These are phyloP conservation scores for Ceratitis capitata DNA, from an alignment of 1,140 invertebrate genomes.

Conservation along the genomic window DNA sequence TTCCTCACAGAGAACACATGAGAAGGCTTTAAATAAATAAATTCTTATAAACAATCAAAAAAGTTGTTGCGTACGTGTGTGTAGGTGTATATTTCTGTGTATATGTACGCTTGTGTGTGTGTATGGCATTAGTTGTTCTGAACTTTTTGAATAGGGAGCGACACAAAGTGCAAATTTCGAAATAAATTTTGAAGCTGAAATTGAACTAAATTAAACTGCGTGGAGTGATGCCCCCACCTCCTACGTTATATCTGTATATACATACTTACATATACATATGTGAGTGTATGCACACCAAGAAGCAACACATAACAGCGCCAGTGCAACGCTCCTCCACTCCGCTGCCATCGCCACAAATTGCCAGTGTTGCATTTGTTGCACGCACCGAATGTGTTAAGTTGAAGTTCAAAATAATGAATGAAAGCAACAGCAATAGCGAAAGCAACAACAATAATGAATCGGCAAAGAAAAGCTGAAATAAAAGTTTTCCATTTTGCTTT, in stretches of 20 bases:
- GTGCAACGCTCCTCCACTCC: no score
- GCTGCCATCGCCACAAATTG: no score
- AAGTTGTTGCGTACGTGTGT: not conserved
- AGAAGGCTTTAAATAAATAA: no score
- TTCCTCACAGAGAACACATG: no score
- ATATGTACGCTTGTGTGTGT: not conserved
- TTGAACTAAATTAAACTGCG: not conserved
- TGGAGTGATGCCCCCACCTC: not conserved
- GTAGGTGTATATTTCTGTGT: not conserved
- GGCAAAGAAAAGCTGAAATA: not conserved
- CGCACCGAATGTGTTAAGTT: not conserved
- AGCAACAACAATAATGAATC: no score
- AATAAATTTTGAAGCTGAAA: not conserved
- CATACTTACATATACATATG: no score
- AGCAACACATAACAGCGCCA: not conserved
- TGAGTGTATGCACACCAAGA: not conserved
- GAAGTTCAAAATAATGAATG: not conserved
- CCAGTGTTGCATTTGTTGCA: not conserved
- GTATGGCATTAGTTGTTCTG: not conserved
- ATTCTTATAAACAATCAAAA: no score
- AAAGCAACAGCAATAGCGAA: no score
- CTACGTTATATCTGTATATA: no score
- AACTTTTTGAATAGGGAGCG: not conserved
- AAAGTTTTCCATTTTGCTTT: not conserved
- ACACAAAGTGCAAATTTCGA: not conserved